Percentiles rank a stretch among this genome's conserved stretches.
Conservation (phyloP, 1,140 invertebrate genomes). For the Drosophila burlai region DNA sequence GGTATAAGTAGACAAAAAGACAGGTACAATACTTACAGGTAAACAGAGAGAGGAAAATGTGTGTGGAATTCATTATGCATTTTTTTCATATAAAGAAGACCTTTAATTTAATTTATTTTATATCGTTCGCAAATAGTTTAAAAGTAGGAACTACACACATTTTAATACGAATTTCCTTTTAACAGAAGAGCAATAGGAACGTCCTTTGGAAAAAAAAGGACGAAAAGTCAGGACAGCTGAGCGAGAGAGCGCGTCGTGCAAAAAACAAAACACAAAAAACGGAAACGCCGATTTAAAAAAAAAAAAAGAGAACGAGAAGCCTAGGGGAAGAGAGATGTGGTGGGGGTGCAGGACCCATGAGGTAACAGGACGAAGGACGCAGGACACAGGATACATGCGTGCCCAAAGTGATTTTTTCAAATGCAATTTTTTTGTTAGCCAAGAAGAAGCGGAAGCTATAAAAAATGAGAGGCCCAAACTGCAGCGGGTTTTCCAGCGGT, state of each 20-base stretch:
- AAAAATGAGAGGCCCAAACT: conserved; percentile 40
- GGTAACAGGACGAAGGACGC: conserved; percentile 14
- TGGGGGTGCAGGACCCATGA: conserved; percentile 6
- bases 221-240: conserved; percentile 18
- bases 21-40: not conserved
- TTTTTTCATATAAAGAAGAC: not conserved
- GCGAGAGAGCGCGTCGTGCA: conserved; percentile 50
- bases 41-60: not conserved
- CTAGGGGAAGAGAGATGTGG: conserved; percentile 14
- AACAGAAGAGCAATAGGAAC: not conserved
- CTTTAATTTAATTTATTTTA: not conserved
- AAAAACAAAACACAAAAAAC: conserved; percentile 69
- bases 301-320: not conserved
- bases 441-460: conserved; percentile 45
- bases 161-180: not conserved
- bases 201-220: not conserved
- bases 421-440: conserved; percentile 46
- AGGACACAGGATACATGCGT: conserved; percentile 52
- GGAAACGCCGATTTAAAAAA: conserved; percentile 8
- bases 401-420: conserved; percentile 57
- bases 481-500: not conserved
- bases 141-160: not conserved
- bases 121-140: not conserved
- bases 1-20: not conserved
- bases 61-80: not conserved